These are phyloP conservation scores for Drosophila stalkeri DNA, from an alignment of 2,888 invertebrate species.

Conservation along the genomic window DNA sequence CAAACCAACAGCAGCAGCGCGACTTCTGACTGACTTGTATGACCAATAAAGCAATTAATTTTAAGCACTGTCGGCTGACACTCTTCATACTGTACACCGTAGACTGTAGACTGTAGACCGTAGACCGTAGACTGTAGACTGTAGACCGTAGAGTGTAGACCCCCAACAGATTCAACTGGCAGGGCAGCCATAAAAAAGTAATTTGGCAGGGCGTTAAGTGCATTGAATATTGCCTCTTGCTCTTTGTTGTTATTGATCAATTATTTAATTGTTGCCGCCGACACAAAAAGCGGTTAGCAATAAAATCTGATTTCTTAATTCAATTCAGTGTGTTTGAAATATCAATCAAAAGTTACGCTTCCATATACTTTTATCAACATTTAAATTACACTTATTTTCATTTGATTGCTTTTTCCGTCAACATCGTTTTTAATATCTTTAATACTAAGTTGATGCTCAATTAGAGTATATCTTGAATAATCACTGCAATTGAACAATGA, in stretches of 20 bases:
- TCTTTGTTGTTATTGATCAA: no score
- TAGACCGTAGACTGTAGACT: not conserved
- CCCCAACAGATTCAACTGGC: conserved; percentile 8
- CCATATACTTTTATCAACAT: no score
- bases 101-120: no score
- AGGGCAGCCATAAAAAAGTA: conserved; percentile 39
- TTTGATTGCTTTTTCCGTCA: no score
- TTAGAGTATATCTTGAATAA: no score
- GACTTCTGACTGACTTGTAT: conserved; percentile 40
- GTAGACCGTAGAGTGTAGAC: conserved; percentile 5
- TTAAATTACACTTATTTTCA: no score
- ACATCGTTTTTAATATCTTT: no score
- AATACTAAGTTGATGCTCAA: no score
- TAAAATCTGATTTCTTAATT: conserved; percentile 1
- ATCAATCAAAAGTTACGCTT: no score
- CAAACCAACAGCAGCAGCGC: conserved; percentile 15
- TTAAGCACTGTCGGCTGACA: conserved; percentile 57
- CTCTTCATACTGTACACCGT: not conserved
- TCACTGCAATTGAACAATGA: no score
- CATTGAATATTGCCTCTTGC: conserved; percentile 55
- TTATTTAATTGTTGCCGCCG: conserved; percentile 37
- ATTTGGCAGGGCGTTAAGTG: conserved; percentile 55
- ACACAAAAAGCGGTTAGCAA: not conserved
- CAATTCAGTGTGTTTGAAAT: not conserved
- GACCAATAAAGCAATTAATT: conserved; percentile 80